phyloP scores from a whole-genome alignment of 2,888 invertebrate genomes.

The Nymphalis urticae region DNA sequence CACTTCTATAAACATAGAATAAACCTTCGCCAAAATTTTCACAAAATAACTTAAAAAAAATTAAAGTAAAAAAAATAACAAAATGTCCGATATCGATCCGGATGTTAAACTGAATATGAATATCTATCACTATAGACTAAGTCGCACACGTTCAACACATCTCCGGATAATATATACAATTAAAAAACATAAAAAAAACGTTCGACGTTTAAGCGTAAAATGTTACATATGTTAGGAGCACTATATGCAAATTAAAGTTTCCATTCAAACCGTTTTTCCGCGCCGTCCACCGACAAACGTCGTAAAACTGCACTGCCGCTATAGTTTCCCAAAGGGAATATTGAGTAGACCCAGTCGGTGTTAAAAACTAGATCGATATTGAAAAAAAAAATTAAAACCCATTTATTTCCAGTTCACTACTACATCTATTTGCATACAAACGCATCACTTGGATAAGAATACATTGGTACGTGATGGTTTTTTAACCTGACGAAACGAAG shows the following conservation, averaged over 20 bases:
- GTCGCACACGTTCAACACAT: too few species aligned
- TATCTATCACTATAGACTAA: too few species aligned
- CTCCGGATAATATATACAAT: too few species aligned
- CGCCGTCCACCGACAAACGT: conserved; percentile 5
- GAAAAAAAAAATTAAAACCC: conserved; percentile 3
- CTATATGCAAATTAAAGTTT: conserved; percentile 25
- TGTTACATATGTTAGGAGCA: not conserved
- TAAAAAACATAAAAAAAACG: not conserved
- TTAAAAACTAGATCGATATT: conserved; percentile 9
- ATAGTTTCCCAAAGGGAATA: conserved; percentile 6
- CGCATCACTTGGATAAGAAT: too few species aligned
- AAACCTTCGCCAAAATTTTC: too few species aligned
- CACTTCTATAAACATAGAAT: too few species aligned
- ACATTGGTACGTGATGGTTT: too few species aligned
- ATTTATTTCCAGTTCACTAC: not conserved
- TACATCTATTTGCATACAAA: not conserved
- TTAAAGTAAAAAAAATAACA: too few species aligned
- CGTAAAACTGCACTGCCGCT: conserved; percentile 16
- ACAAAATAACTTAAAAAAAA: too few species aligned
- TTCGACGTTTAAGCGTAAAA: not conserved
- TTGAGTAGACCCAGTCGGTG: conserved; percentile 3
- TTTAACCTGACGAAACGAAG: too few species aligned
- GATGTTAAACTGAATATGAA: too few species aligned
- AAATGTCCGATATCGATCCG: too few species aligned
- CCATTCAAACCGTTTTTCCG: conserved; percentile 22